Evolutionary conservation across 37 sponge, comb jelly and placozoan genomes (phyloP), one percentile per base, ranked within the genome.

Genomic region (Petrosia ficiformis): DNA sequence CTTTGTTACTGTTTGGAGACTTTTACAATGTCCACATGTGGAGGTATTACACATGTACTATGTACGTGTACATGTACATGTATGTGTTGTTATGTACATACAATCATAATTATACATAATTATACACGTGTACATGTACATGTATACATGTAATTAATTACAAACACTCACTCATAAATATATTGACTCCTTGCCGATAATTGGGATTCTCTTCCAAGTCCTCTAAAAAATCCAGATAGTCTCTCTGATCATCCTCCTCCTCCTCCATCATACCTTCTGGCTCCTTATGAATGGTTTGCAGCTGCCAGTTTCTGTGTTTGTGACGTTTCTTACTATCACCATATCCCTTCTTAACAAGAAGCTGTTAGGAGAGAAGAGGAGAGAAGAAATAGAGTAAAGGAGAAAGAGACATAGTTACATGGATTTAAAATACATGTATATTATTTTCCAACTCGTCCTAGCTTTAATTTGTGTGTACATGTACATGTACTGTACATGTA

Each of bases 341-440:
- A 73, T 87, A 98, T 30, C 70, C 73, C 89, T 98, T 98, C 87
- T 95, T 95, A 21, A 98, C 93, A 44, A 98, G 71, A 11, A 98
- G 44, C 87, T 92, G 60, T 35, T 65, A 57, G 35, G 77, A 56
- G 0, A 71, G 44, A 48, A 38, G 6, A 25, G 4, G 34, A 61
- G 72, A 39, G 14, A 71, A 43, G 41, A 71, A 4, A 71, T 3
- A 26, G 54, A 48, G 54, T 19, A 16, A 48, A 16, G 16, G 54
- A 48, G 54, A 48, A 16, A 48, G 54, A 48, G 54, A 48, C 14
- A 48, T 10, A 48, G 54, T n/a, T n/a, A n/a, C n/a, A n/a, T n/a
- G n/a, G n/a, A n/a, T n/a, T n/a, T n/a, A n/a, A n/a, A n/a, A n/a
- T n/a, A n/a, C n/a, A n/a, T n/a, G n/a, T n/a, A n/a, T n/a, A n/a